Evolutionary conservation across 2,888 invertebrate species (phyloP).

Genomic region (Phortica magna): DNA sequence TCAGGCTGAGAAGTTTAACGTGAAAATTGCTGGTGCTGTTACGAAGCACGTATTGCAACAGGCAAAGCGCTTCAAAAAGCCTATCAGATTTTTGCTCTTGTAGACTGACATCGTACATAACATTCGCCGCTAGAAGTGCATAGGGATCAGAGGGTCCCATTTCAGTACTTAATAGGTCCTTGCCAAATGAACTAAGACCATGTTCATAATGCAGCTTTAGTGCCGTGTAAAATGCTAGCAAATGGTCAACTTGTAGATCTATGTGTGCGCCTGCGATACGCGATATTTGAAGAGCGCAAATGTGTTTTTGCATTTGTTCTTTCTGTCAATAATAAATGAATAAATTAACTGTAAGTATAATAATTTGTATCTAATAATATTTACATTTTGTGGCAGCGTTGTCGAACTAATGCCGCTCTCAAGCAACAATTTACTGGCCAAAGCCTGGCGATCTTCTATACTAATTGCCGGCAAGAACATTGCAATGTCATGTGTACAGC

Average conservation of each 20-base stretch:
- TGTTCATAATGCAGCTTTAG: conserved; percentile 84
- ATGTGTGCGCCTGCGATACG: conserved; percentile 85
- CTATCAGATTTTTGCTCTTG: conserved; percentile 80
- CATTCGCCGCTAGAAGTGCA: conserved; percentile 83
- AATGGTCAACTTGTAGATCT: conserved; percentile 79
- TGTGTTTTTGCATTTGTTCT: conserved; percentile 89
- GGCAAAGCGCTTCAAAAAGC: conserved; percentile 82
- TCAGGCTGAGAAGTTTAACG: conserved; percentile 89
- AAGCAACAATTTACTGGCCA: conserved; percentile 81
- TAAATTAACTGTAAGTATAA: conserved; percentile 34
- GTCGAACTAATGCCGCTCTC: conserved; percentile 83
- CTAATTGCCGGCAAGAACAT: conserved; percentile 85
- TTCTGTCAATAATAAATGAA: conserved; percentile 77
- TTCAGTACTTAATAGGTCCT: conserved; percentile 83
- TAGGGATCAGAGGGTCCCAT: conserved; percentile 89
- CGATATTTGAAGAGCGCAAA: conserved; percentile 87
- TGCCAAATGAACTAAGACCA: conserved; percentile 80
- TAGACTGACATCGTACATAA: conserved; percentile 80
- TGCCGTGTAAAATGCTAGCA: conserved; percentile 81
- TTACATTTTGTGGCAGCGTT: conserved; percentile 82
- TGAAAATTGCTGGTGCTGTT: conserved; percentile 93
- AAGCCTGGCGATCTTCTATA: conserved; percentile 80
- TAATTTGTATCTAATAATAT: conserved; percentile 55
- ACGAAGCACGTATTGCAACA: conserved; percentile 86
- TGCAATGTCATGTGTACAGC: conserved; percentile 90